Evolutionary conservation across 2,888 invertebrate genomes (phyloP).

Genomic region (Lithophane leautieri): DNA sequence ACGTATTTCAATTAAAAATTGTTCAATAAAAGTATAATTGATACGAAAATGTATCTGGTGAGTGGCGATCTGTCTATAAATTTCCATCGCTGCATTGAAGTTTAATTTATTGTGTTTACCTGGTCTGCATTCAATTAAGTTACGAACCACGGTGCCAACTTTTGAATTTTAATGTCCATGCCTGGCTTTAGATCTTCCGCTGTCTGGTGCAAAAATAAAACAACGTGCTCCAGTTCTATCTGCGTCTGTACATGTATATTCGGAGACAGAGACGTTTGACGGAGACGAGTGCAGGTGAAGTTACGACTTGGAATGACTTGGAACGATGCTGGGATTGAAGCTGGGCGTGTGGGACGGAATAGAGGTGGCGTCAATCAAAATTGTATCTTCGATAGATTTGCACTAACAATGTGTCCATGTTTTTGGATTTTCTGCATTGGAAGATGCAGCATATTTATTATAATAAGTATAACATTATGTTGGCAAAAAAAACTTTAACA

Average conservation of each 20-base stretch:
- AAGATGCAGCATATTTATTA: background rate
- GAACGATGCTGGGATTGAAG: background rate
- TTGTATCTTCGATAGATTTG: background rate
- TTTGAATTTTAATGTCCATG: conserved; percentile 72
- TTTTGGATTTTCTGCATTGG: background rate
- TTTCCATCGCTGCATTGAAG: conserved; percentile 49
- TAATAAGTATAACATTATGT: background rate
- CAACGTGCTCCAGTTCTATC: conserved; percentile 51
- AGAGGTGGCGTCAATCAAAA: background rate
- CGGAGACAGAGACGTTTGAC: conserved; percentile 33
- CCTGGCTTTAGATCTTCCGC: conserved; percentile 39
- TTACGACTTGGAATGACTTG: conserved; percentile 17
- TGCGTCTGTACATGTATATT: conserved; percentile 36
- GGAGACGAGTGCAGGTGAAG: conserved; percentile 21
- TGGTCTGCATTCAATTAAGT: conserved; percentile 64
- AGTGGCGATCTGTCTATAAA: conserved; percentile 47
- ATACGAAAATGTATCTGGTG: conserved; percentile 42
- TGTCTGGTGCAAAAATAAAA: conserved; percentile 57
- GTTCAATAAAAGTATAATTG: conserved; percentile 55
- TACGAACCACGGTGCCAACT: conserved; percentile 54
- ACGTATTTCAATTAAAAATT: conserved; percentile 52
- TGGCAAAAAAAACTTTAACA: no score
- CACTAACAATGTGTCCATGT: background rate
- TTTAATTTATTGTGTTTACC: conserved; percentile 66
- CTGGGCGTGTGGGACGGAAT: background rate